phyloP scores from a whole-genome alignment of 2,113 vertebrate genomes.

The Neofelis nebulosa region DNA sequence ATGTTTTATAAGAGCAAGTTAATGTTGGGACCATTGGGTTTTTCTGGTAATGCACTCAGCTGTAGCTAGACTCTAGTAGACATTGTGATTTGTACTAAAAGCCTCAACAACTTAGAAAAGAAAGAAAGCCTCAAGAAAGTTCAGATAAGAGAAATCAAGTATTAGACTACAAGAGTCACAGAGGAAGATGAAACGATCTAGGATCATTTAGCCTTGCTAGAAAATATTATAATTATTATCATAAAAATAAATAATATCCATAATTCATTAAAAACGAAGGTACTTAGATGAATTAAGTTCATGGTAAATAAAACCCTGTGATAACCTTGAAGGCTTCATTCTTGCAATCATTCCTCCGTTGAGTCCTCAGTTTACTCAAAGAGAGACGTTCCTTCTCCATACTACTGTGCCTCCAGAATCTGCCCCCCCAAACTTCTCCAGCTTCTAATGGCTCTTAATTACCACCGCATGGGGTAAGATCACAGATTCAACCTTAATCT shows the following conservation, averaged over 20 bases:
- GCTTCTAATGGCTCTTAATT: neutral
- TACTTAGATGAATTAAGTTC: neutral
- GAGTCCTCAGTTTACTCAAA: neutral
- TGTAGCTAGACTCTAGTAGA: neutral
- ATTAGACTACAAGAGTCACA: neutral
- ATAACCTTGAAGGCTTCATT: neutral
- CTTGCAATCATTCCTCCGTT: neutral
- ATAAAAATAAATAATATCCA: neutral
- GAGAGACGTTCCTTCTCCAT: neutral
- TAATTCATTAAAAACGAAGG: slow-evolving; percentile 8
- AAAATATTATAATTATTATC: slow-evolving; percentile 20
- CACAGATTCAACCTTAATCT: neutral
- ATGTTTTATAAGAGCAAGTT: slow-evolving; percentile 20
- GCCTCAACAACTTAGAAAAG: neutral
- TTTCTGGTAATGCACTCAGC: neutral
- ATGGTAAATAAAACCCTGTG: neutral
- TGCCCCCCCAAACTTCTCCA: neutral
- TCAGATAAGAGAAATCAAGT: neutral
- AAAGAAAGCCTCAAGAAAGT: neutral
- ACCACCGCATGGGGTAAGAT: neutral
- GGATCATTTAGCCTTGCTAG: neutral
- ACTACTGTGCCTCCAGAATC: neutral
- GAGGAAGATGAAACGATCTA: neutral
- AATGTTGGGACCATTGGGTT: neutral
- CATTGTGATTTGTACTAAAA: neutral